Evolutionary conservation across 1,140 invertebrate species (phyloP).

Genomic region (Bradysia coprophila): DNA sequence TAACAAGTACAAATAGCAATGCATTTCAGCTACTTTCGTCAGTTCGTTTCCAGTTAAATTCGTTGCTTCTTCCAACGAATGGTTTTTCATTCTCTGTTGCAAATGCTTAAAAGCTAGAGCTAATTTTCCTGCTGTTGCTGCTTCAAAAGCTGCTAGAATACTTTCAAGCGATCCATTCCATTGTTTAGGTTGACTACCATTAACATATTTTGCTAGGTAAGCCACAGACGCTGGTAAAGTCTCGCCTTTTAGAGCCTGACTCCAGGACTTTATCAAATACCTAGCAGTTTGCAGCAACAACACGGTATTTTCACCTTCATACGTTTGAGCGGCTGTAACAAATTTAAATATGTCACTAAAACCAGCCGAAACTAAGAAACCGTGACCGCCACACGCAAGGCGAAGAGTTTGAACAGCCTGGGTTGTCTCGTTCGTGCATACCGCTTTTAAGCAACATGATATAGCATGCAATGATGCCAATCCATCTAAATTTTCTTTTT

Average conservation of each 20-base stretch:
- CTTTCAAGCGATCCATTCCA: not conserved
- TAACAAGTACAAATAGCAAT: too few species aligned
- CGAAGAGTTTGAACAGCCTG: constrained; percentile 56
- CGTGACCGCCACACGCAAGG: constrained; percentile 81
- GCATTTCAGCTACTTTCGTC: constrained; percentile 54
- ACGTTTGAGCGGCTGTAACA: constrained; percentile 72
- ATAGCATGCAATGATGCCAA: too few species aligned
- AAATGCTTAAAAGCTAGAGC: constrained; percentile 38
- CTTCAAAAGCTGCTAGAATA: constrained; percentile 12
- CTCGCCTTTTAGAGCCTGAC: constrained; percentile 33
- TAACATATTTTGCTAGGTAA: constrained; percentile 38
- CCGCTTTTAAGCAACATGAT: constrained; percentile 81
- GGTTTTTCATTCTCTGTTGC: constrained; percentile 45
- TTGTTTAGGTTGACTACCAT: too few species aligned
- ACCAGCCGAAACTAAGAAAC: constrained; percentile 73
- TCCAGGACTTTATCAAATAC: constrained; percentile 54
- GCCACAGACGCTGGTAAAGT: constrained; percentile 41
- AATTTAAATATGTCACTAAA: constrained; percentile 68
- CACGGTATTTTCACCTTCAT: constrained; percentile 91
- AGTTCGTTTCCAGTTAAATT: constrained; percentile 70
- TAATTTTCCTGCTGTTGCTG: constrained; percentile 30
- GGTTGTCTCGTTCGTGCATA: constrained; percentile 53
- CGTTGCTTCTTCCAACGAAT: constrained; percentile 61
- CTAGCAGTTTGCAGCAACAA: constrained; percentile 75
- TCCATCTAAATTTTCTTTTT: too few species aligned